These are phyloP conservation scores for Tetranychus urticae DNA, from an alignment of 1,140 invertebrate genomes.

Conservation along the genomic window DNA sequence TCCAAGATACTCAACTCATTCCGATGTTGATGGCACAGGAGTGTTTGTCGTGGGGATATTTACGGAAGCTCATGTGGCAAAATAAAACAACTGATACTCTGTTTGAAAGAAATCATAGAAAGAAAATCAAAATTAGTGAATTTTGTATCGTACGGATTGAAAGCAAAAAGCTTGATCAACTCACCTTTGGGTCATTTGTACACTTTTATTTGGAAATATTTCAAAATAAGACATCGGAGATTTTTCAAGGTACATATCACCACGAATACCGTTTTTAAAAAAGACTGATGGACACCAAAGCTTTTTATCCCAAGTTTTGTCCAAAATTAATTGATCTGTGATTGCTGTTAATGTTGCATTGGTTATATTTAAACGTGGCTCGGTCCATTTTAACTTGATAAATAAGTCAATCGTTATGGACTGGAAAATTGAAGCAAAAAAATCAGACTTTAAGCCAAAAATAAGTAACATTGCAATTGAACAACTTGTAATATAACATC, in stretches of 20 bases:
- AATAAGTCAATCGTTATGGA: background rate
- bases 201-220: background rate
- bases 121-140: no score
- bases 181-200: background rate
- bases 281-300: background rate
- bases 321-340: background rate
- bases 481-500: no score
- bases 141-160: background rate
- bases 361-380: background rate
- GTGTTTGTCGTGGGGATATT: conserved; percentile 8
- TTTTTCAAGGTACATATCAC: background rate
- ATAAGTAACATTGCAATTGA: no score
- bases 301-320: background rate
- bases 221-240: background rate
- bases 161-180: background rate
- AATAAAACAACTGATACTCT: conserved; percentile 1
- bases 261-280: background rate
- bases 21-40: conserved; percentile 5
- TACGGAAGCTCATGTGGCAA: conserved; percentile 7
- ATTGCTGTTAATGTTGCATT: background rate
- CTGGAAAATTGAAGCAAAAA: background rate
- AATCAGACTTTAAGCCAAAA: background rate
- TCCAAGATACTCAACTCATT: background rate
- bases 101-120: background rate
- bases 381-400: background rate